Evolutionary conservation across 2,113 vertebrate species (phyloP), one percentile per base, ranked within the genome.

Genomic region (Xenopus laevis): DNA sequence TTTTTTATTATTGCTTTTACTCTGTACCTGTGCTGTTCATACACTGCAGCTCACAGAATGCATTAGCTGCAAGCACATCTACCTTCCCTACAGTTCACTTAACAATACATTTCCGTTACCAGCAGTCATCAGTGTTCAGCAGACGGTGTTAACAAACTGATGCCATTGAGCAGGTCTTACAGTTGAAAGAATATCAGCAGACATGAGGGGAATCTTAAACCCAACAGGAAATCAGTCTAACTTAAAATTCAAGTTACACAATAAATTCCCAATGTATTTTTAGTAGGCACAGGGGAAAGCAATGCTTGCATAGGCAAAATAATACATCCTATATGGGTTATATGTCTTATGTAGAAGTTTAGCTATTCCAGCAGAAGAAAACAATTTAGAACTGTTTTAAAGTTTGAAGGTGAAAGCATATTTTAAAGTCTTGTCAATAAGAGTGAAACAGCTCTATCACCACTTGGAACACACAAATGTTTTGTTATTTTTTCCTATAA

Each of bases 1-100:
- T 86, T 85, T 88, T 87, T 89, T 89, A 85, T 86, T 87, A 86
- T 82, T 90, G 82, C 81, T 85, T 92, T 91, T 88, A 84, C 70
- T 87, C 85, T 78, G 65, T 65, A 76, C 83, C 81, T 8, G 6
- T 82, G 89, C 83, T 79, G 84, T 74, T 88, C 82, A 67, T 78
- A 82, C 81, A 78, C 81, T 82, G 82, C 17, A 9, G 3, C 74
- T 87, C 78, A 66, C 75, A 84, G 80, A 84, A 82, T 73, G 76
- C 71, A 86, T 88, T 88, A 82, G 69, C 74, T 89, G 47, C 74
- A 81, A 85, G 79, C 68, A 68, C 18, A 71, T 53, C 65, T 73
- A 74, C 65, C 50, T 83, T 84, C 23, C 75, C 77, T 71, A 77
- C 78, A 80, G 61, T 74, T 82, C 80, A 67, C 71, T 86, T 86